Evolutionary conservation across 2,888 invertebrate genomes (phyloP).

Genomic region (Strigamia maritima): DNA sequence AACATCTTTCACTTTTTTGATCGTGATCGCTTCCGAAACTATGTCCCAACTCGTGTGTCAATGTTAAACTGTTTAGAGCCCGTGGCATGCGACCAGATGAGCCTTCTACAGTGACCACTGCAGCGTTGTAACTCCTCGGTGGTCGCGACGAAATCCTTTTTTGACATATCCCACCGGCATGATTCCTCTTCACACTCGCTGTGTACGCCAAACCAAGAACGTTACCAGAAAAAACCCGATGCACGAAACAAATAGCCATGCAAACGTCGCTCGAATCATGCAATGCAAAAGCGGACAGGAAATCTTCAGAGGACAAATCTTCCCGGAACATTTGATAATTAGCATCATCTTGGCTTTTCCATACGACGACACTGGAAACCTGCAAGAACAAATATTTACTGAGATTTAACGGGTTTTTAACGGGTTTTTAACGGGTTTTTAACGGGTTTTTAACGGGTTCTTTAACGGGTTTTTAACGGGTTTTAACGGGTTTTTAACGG

Average conservation of each 20-base stretch:
- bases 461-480: too few species aligned
- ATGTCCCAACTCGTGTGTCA: constrained; percentile 43
- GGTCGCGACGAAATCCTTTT: neutral
- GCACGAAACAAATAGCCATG: constrained; percentile 38
- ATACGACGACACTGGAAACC: neutral
- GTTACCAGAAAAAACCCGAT: constrained; percentile 33
- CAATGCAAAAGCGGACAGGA: neutral
- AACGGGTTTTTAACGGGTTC: too few species aligned
- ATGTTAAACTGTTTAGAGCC: constrained; percentile 37
- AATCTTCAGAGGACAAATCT: neutral
- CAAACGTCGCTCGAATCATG: constrained; percentile 36
- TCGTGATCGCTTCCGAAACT: constrained; percentile 43
- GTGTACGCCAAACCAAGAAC: constrained; percentile 41
- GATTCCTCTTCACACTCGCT: neutral
- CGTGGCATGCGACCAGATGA: constrained; percentile 24
- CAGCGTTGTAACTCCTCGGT: constrained; percentile 36
- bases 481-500: too few species aligned
- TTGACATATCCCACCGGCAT: constrained; percentile 42
- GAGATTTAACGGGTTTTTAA: too few species aligned
- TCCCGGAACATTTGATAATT: constrained; percentile 1
- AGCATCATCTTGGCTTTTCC: constrained; percentile 27
- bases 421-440: too few species aligned
- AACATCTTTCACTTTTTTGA: constrained; percentile 19
- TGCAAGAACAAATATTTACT: neutral
- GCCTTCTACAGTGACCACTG: constrained; percentile 35